These are phyloP conservation scores for Lepidurus arcticus DNA, from an alignment of 1,140 invertebrate species.

Conservation along the genomic window DNA sequence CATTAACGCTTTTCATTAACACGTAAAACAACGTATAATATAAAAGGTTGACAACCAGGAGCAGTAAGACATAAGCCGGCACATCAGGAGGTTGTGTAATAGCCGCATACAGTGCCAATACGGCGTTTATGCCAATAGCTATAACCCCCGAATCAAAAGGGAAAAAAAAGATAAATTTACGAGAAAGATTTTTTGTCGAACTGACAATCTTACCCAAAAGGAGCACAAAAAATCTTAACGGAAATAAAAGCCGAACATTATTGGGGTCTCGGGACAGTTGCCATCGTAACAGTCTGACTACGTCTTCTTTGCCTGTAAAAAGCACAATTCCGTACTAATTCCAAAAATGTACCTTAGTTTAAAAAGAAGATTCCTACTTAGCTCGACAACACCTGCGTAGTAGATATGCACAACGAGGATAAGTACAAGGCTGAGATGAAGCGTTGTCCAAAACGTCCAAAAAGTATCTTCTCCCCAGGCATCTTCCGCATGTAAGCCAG, in stretches of 20 bases:
- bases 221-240: not conserved
- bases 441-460: not conserved
- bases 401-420: not conserved
- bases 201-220: not conserved
- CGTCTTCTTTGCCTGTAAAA: not conserved
- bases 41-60: not conserved
- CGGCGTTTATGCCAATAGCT: not conserved
- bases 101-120: not conserved
- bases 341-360: not conserved
- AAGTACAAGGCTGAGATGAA: not conserved
- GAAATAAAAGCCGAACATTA: not conserved
- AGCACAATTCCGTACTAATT: not conserved
- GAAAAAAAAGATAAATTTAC: not conserved
- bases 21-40: constrained; percentile 6
- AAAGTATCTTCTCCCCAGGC: not conserved
- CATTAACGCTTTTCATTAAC: not conserved
- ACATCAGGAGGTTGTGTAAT: not conserved
- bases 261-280: not conserved
- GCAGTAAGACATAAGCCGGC: not conserved
- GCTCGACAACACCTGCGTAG: not conserved
- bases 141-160: not conserved
- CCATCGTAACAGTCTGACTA: not conserved
- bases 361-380: not conserved
- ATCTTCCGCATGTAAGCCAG: not conserved
- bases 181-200: not conserved